Percentiles rank a stretch among this genome's conserved stretches.
Conservation (phyloP, 2,888 invertebrate genomes). For the Aricia artaxerxes region DNA sequence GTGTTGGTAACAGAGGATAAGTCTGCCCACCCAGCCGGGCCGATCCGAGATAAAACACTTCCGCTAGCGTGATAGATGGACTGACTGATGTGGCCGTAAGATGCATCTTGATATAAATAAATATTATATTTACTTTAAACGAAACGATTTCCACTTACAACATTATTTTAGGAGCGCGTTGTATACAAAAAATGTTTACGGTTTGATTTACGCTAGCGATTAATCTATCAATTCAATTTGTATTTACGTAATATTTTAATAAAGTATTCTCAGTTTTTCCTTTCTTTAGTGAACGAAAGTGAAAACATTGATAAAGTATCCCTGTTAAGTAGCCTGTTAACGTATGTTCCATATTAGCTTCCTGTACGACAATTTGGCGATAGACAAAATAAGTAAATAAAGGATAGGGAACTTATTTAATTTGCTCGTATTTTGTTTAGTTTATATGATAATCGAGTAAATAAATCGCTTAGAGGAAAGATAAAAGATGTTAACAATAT, state of each 20-base stretch:
- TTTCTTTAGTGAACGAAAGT: background rate
- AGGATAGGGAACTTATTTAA: too few species aligned
- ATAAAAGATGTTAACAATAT: too few species aligned
- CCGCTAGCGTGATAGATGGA: conserved; percentile 3
- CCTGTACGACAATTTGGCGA: too few species aligned
- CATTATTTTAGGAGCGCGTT: background rate
- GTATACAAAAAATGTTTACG: background rate
- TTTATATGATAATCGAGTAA: too few species aligned
- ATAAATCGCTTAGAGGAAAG: too few species aligned
- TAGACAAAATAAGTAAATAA: too few species aligned
- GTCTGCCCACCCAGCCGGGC: conserved; percentile 9
- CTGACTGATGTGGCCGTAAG: conserved; percentile 1
- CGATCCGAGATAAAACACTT: conserved; percentile 27
- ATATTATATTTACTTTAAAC: background rate
- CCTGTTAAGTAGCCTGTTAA: too few species aligned
- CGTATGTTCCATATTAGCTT: too few species aligned
- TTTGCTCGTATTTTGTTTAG: too few species aligned
- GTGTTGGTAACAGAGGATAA: conserved; percentile 17
- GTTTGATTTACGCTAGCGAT: background rate
- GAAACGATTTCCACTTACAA: background rate
- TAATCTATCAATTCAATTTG: background rate
- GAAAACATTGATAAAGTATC: background rate
- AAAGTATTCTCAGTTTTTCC: background rate
- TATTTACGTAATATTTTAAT: background rate
- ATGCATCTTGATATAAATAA: conserved; percentile 20